Conservation (phyloP, 2,113 vertebrate species). For the Cromileptes altivelis region DNA sequence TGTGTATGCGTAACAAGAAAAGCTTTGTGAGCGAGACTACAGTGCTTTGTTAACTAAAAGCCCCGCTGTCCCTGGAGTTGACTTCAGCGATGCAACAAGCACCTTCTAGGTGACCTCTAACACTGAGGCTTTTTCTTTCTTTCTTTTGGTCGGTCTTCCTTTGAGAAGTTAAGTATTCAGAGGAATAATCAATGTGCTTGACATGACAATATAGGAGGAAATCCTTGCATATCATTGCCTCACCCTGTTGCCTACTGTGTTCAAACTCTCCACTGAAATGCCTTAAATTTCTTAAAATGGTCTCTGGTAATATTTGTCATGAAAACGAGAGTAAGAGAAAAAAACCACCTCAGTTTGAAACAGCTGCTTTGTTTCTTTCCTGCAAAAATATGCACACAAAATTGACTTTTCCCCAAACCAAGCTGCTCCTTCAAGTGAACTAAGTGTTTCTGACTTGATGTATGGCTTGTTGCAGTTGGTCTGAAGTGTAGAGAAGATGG, state of each 20-base stretch:
- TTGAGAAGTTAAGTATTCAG: constrained; percentile 13
- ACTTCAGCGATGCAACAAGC: constrained; percentile 62
- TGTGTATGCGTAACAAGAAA: constrained; percentile 62
- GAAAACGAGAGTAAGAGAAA: not conserved
- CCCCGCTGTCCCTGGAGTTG: constrained; percentile 62
- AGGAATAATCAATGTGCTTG: not conserved
- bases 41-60: constrained; percentile 79
- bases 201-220: constrained; percentile 1
- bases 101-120: constrained; percentile 74
- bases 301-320: not conserved
- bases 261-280: not conserved
- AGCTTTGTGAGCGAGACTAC: constrained; percentile 69
- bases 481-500: constrained; percentile 35
- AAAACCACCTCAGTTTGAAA: not conserved
- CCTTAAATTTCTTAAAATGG: constrained; percentile 1
- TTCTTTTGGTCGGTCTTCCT: constrained; percentile 8
- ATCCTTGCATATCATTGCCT: constrained; percentile 10
- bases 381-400: constrained; percentile 6
- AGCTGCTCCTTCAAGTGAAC: constrained; percentile 30
- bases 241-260: not conserved
- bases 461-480: constrained; percentile 38
- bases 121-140: constrained; percentile 20
- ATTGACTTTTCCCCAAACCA: not conserved
- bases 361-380: not conserved
- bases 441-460: constrained; percentile 57